Percentiles rank a stretch among this genome's conserved stretches.
These are phyloP conservation scores for Tyrannus savana DNA, from an alignment of 2,113 vertebrate species.

Conservation along the genomic window DNA sequence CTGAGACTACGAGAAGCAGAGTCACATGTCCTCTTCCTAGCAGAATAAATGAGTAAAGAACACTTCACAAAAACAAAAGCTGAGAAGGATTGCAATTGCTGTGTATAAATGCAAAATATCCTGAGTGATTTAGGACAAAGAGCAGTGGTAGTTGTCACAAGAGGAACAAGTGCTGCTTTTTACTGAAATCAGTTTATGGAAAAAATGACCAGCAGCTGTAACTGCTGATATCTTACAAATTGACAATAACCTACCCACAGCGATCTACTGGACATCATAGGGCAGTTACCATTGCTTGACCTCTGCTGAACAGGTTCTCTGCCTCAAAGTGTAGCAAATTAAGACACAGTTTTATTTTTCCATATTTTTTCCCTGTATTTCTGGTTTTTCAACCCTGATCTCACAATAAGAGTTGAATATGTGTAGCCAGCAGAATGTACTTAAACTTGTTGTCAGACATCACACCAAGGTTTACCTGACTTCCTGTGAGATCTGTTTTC, in stretches of 20 bases:
- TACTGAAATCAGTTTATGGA: background rate
- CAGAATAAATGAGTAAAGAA: background rate
- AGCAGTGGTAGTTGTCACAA: background rate
- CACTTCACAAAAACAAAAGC: background rate
- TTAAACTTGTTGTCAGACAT: background rate
- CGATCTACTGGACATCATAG: background rate
- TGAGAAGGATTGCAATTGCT: background rate
- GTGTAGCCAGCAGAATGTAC: background rate
- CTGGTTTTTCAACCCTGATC: background rate
- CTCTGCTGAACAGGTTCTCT: background rate
- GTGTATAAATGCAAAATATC: background rate
- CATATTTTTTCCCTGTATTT: background rate
- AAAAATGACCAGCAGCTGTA: background rate
- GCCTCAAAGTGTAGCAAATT: background rate
- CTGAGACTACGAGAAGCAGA: background rate
- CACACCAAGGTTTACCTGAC: constrained; percentile 42
- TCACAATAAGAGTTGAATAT: background rate
- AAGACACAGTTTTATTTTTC: background rate
- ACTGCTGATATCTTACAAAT: background rate
- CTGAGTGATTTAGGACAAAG: background rate
- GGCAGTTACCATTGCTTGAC: background rate
- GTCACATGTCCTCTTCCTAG: background rate
- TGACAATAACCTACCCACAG: background rate
- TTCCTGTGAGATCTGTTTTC: constrained; percentile 74
- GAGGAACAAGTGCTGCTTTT: background rate